Evolutionary conservation across 1,140 invertebrate genomes (phyloP).

Genomic region (Planococcus citri): DNA sequence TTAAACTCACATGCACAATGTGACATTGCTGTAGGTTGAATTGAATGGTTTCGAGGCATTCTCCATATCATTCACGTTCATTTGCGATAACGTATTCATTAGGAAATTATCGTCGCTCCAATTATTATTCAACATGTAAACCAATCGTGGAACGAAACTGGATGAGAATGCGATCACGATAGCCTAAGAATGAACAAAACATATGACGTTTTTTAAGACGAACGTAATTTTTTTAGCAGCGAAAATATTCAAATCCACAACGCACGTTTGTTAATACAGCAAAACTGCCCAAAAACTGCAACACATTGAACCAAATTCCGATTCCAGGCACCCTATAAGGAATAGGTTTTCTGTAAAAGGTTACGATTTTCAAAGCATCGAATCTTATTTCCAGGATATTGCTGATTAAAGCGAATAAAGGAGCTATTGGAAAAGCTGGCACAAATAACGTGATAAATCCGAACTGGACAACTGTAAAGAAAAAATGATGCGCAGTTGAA

Average conservation of each 20-base stretch:
- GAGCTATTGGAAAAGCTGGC: slow-evolving; percentile 76
- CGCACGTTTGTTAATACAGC: slow-evolving; percentile 88
- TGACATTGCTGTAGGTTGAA: slow-evolving; percentile 35
- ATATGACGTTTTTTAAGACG: not conserved
- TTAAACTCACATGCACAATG: slow-evolving; percentile 44
- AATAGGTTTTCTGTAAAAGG: slow-evolving; percentile 67
- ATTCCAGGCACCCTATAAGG: slow-evolving; percentile 72
- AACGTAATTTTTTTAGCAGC: too few species aligned
- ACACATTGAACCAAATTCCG: slow-evolving; percentile 82
- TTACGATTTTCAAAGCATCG: slow-evolving; percentile 73
- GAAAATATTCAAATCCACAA: slow-evolving; percentile 25
- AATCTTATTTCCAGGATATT: slow-evolving; percentile 81
- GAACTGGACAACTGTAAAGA: slow-evolving; percentile 70
- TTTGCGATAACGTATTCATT: slow-evolving; percentile 68
- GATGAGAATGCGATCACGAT: slow-evolving; percentile 99
- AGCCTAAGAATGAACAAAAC: slow-evolving; percentile 53
- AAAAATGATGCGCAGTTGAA: too few species aligned
- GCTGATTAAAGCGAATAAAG: slow-evolving; percentile 77
- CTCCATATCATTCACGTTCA: slow-evolving; percentile 58
- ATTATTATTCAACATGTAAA: slow-evolving; percentile 58
- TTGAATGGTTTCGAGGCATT: slow-evolving; percentile 34
- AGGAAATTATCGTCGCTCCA: slow-evolving; percentile 62
- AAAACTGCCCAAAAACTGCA: slow-evolving; percentile 77
- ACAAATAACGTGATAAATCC: slow-evolving; percentile 85
- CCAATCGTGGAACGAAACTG: slow-evolving; percentile 84